A percentile compares a stretch with the other conserved stretches of the same genome.
phyloP scores from a whole-genome alignment of 2,113 vertebrate genomes.

The Cyanoderma ruficeps region DNA sequence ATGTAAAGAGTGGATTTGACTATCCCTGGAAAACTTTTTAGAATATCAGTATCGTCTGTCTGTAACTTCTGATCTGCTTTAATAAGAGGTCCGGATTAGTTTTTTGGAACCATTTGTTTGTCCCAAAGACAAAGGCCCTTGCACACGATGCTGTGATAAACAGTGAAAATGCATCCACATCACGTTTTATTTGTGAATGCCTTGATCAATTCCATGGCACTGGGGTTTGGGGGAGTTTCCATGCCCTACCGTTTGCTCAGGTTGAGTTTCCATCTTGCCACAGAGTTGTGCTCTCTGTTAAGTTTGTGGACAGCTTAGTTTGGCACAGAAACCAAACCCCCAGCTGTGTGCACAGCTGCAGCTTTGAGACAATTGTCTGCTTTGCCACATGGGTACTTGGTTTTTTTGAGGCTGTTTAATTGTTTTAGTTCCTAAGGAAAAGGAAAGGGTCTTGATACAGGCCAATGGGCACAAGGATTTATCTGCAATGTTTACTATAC shows the following conservation, averaged over 20 bases:
- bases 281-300: too few relatives aligned
- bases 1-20: background rate
- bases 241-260: accelerated
- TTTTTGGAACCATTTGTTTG: background rate
- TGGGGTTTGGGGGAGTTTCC: too few relatives aligned
- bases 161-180: background rate
- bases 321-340: background rate
- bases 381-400: background rate
- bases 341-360: too few relatives aligned
- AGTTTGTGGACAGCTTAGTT: accelerated
- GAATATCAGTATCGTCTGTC: accelerated
- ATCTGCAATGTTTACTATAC: background rate
- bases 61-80: background rate
- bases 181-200: background rate
- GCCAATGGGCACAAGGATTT: accelerated
- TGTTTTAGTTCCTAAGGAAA: background rate
- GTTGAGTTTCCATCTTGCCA: accelerated
- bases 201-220: accelerated
- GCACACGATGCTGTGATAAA: background rate
- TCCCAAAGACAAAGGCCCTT: too few relatives aligned
- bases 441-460: too few relatives aligned
- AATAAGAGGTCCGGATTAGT: accelerated
- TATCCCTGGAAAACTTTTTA: background rate
- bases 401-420: background rate
- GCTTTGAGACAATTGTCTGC: background rate